Evolutionary conservation across 1,140 invertebrate genomes (phyloP), one percentile per base, ranked within the genome.

Genomic region (Diachasma alloeum): DNA sequence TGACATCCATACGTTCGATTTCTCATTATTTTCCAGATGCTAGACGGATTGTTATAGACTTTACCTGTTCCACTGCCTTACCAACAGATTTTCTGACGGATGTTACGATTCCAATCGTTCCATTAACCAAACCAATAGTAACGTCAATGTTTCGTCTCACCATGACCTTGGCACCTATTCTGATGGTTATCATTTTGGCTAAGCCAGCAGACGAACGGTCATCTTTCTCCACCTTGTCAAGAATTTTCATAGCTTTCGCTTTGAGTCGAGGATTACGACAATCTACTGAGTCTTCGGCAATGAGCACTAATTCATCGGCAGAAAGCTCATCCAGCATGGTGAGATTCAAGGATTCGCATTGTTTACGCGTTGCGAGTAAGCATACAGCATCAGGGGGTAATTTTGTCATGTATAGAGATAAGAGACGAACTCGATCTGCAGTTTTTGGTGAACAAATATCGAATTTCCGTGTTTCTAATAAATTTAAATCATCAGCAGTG

Each of bases 61-160:
- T 72, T 17, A 39, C 39, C 1, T 31, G 6, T n/a, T 36, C 24
- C 6, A 26, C 26, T 67, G 24, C 68, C 66, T n/a, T 70, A 46
- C 77, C 17, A 46, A 68, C 22, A 44, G 17, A 26, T 72, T 69
- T 36, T 70, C 67, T 42, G 22, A 84, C 74, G 22, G 76, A 77
- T 70, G 75, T 42, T 63, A n/a, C n/a, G n/a, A n/a, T n/a, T n/a
- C n/a, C n/a, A n/a, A n/a, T n/a, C n/a, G n/a, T n/a, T n/a, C n/a
- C 81, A 79, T 85, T 86, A 6, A 85, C 81, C 46, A 84, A 74
- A 44, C 82, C 83, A 48, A 48, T 48, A 48, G 44, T 48, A 26
- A 83, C 78, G 77, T 85, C 81, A 72, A 87, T 84, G 81, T 87
- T 86, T 81, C 79, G 79, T 69, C 80, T 81, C n/a, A 87, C 70